Evolutionary conservation across 2,113 vertebrate species (phyloP), one percentile per base, ranked within the genome.

Genomic region (Lasiurus cinereus): DNA sequence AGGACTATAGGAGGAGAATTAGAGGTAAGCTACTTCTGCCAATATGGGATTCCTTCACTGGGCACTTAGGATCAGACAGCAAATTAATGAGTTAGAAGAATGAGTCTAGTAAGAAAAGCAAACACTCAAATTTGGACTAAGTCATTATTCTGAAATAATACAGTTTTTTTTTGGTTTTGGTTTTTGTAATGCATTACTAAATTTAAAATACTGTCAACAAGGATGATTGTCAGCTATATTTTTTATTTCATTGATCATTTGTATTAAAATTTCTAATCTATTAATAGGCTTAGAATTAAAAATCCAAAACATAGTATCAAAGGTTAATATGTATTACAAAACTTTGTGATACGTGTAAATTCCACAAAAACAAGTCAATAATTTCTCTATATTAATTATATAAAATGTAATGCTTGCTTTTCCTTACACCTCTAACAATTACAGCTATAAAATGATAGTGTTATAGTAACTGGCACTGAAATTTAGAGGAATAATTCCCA

Each of bases 401-500:
- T n/a, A 84, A 48, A 88, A 89, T 66, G 6, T 54, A 66, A 15
- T 83, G 2, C 43, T 21, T 91, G 4, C 10, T 56, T 96, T 94
- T 88, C 13, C 31, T 39, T 56, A 36, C 80, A 78, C 27, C 22
- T 94, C 3, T 73, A 62, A 88, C 12, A 96, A 74, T 48, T 94
- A 59, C 14, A 97, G 72, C 69, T 78, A 50, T 90, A 18, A 97
- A 96, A 69, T 96, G 31, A 94, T 91, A 92, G 27, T 54, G 93
- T 19, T 77, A 3, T 36, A 96, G 22, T 91, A 78, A 87, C 87
- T 2, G 67, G 29, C 48, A 82, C 46, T 5, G 73, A 90, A 92
- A 96, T 94, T 94, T 93, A 97, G 62, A 96, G 31, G 64, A 76
- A 83, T 91, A 72, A 96, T 96, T 97, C 95, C n/a, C 93, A 79